Evolutionary conservation across 23 tunicate genomes (phyloP), one percentile per base, ranked within the genome.

Genomic region (Styela plicata): DNA sequence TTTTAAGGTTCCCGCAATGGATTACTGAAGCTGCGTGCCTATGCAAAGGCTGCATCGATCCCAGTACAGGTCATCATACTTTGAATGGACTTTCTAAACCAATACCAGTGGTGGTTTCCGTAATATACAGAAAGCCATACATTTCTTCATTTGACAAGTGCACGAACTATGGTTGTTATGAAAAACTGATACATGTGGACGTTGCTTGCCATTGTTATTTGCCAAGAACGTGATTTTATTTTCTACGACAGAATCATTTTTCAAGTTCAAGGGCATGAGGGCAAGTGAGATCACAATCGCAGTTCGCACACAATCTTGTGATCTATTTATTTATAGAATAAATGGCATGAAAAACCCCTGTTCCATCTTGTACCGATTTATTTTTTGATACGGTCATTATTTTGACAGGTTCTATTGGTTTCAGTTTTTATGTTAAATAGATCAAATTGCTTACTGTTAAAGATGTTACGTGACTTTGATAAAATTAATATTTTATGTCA

Each of bases 1-100:
- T 24, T 53, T 64, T 16, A n/a, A 82, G 85, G 34, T 69, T 69
- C 35, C 85, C 85, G 26, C 78, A 71, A 34, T 36, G 20, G 36
- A 82, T 82, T n/a, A n/a, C 67, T 5, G 78, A 82, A 82, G 85
- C 85, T 64, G 31, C 28, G 2, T 82, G 85, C 79, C 66, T 82
- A 34, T 82, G 85, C 67, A 70, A 70, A 31, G 74, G 76, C 2
- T 82, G 85, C 85, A 82, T 82, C 66, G 76, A 52, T 5, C 85
- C 63, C 5, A 61, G 22, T 29, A 69, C 85, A 23, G 31, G 76
- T 22, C 31, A 21, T 26, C 81, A 36, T 21, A 76, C 81, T 24
- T 24, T 22, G 1, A 44, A 24, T 44, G 81, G 81, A 7, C 0
- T 33, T 18, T 76, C 81, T 26, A 76, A 76, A 24, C 66, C 81